Evolutionary conservation across 2,113 vertebrate species (phyloP).

Genomic region (Chiloscyllium plagiosum): DNA sequence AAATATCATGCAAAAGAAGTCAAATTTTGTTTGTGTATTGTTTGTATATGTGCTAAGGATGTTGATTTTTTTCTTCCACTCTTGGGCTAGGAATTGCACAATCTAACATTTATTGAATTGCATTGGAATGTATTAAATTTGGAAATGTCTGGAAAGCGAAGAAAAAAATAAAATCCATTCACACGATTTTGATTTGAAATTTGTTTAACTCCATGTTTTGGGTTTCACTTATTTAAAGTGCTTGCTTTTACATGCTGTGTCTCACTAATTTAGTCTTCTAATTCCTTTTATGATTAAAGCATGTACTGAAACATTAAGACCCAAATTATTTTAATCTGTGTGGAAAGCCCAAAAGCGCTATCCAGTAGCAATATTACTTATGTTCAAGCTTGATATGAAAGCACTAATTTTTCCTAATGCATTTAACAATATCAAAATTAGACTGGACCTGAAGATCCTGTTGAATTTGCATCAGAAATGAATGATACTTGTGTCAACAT

Average conservation of each 20-base stretch:
- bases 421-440: neutral
- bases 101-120: slow-evolving; percentile 8
- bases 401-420: neutral
- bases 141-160: slow-evolving; percentile 22
- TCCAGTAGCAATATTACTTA: neutral
- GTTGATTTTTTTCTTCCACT: slow-evolving; percentile 33
- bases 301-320: neutral
- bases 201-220: slow-evolving; percentile 27
- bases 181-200: slow-evolving; percentile 22
- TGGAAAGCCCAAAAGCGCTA: neutral
- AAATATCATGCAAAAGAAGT: slow-evolving; percentile 24
- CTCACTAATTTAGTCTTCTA: slow-evolving; percentile 13
- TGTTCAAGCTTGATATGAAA: neutral
- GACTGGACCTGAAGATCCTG: neutral
- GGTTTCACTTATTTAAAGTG: neutral
- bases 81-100: slow-evolving; percentile 19
- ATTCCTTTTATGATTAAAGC: neutral
- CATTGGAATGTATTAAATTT: slow-evolving; percentile 28
- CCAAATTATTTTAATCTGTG: neutral
- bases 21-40: neutral
- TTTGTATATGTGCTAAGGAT: slow-evolving; percentile 17
- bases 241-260: neutral
- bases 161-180: slow-evolving; percentile 38
- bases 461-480: neutral
- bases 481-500: neutral